Percentiles rank a stretch among this genome's conserved stretches.
Evolutionary conservation across 1,140 invertebrate species (phyloP).

Genomic region (Rhopalosiphum maidis): DNA sequence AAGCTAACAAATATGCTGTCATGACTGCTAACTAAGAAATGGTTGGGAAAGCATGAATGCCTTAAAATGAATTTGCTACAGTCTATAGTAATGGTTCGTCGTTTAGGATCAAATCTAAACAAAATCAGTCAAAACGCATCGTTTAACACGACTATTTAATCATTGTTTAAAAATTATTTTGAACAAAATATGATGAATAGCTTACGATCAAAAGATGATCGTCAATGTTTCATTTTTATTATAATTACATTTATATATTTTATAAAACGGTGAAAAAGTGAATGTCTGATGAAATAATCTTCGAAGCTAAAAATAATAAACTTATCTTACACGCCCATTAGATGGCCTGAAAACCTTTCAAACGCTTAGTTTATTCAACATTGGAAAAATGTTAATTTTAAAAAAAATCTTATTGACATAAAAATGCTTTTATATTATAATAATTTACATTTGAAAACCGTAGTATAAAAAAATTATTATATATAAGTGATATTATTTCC

Average conservation of each 20-base stretch:
- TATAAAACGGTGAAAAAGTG: background rate
- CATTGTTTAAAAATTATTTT: background rate
- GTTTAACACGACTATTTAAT: background rate
- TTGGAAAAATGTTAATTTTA: background rate
- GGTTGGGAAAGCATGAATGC: background rate
- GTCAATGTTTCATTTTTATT: background rate
- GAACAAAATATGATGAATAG: background rate
- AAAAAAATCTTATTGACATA: background rate
- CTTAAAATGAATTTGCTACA: background rate
- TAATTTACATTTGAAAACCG: background rate
- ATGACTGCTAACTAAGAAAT: background rate
- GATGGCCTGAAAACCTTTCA: background rate
- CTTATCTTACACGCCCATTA: background rate
- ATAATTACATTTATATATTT: background rate
- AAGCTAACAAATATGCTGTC: slow-evolving; percentile 4
- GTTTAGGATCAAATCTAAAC: background rate
- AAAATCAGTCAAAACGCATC: background rate
- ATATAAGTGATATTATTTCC: background rate
- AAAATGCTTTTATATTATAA: background rate
- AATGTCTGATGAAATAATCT: background rate
- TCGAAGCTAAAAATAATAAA: background rate
- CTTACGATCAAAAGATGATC: background rate
- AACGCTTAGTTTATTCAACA: background rate
- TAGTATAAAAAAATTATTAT: background rate
- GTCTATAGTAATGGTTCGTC: background rate